Conservation (phyloP, 2,888 invertebrate genomes). For the Sphecodes monilicornis region DNA sequence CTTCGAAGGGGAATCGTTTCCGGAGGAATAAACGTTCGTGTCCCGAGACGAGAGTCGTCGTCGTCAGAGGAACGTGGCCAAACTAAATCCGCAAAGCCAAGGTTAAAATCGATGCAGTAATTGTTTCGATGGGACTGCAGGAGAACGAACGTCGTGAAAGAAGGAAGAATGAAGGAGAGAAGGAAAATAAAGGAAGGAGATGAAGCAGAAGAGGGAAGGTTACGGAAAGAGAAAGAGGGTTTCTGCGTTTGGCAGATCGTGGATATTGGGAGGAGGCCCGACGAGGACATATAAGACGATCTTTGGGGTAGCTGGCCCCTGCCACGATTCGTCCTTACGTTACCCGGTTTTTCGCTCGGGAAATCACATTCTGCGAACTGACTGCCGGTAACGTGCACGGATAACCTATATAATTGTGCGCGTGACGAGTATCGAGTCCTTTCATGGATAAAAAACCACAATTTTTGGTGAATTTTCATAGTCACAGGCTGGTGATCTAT, state of each 20-base stretch:
- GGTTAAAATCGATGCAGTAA: constrained; percentile 72
- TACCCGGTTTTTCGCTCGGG: constrained; percentile 57
- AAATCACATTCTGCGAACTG: constrained; percentile 57
- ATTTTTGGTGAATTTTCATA: too few species aligned
- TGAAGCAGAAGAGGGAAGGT: constrained; percentile 42
- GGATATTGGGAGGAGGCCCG: constrained; percentile 78
- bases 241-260: constrained; percentile 81
- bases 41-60: constrained; percentile 19
- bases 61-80: constrained; percentile 49
- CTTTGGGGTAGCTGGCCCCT: constrained; percentile 55
- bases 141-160: constrained; percentile 31
- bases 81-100: constrained; percentile 69
- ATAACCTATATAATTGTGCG: constrained; percentile 74
- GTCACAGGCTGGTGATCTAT: too few species aligned
- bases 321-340: constrained; percentile 51
- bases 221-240: constrained; percentile 46
- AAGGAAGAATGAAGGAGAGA: constrained; percentile 32
- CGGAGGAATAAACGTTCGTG: constrained; percentile 48
- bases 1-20: constrained; percentile 54
- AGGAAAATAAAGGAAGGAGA: constrained; percentile 43
- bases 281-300: constrained; percentile 66
- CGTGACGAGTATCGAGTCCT: constrained; percentile 69
- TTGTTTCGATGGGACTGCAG: constrained; percentile 59
- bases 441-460: too few species aligned
- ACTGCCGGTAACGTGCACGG: constrained; percentile 51